phyloP scores from a whole-genome alignment of 2,888 invertebrate species.

The Polydrusus tereticollis region DNA sequence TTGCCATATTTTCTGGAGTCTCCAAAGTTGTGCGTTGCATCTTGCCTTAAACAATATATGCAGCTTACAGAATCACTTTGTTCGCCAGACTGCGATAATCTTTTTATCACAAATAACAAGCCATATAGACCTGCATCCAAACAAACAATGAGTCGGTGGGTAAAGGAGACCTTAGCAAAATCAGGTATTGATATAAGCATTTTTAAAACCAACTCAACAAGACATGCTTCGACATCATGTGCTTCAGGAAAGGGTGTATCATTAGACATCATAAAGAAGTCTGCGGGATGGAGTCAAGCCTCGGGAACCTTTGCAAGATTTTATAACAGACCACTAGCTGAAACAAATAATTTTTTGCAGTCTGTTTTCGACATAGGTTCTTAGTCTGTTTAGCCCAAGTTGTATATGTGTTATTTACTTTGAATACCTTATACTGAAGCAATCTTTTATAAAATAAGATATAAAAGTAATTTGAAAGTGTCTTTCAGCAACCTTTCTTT shows the following conservation, averaged over 20 bases:
- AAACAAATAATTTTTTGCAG: neutral
- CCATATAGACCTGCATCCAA: too few relatives aligned
- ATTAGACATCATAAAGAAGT: neutral
- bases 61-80: too few relatives aligned
- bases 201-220: neutral
- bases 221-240: neutral
- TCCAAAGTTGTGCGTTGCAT: too few relatives aligned
- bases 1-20: too few relatives aligned
- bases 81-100: too few relatives aligned
- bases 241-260: neutral
- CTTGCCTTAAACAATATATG: too few relatives aligned
- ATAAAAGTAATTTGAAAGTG: neutral
- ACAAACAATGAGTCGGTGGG: too few relatives aligned
- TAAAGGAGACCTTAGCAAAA: too few relatives aligned
- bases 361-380: neutral
- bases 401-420: neutral
- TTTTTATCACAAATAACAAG: too few relatives aligned
- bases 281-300: too few relatives aligned
- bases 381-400: neutral
- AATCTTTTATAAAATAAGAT: neutral
- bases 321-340: neutral
- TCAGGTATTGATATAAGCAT: too few relatives aligned
- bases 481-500: neutral
- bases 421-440: neutral
- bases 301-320: too few relatives aligned